Base-by-base conservation (phyloP, 2,888 invertebrate species). In the Trichacis sp. region DNA sequence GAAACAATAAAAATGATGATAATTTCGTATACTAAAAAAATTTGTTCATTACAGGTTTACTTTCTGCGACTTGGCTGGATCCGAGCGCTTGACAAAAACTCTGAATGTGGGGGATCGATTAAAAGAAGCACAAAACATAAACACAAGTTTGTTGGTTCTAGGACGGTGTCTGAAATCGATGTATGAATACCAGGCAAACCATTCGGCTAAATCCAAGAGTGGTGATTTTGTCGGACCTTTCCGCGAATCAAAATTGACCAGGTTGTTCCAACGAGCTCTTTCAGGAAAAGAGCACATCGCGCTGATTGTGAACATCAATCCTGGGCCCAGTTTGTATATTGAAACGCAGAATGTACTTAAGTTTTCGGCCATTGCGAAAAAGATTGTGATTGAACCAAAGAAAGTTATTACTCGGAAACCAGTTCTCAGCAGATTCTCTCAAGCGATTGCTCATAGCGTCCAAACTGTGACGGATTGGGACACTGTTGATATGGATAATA, bases 11-110 rank as follows among this genome's bases (percentile, higher is more conserved):
- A 43, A 24, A 24, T 24, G 24, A 24, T 24, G n/a, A n/a, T n/a
- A n/a, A n/a, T n/a, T n/a, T n/a, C n/a, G n/a, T n/a, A n/a, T n/a
- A n/a, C n/a, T n/a, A n/a, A n/a, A n/a, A n/a, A n/a, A n/a, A n/a
- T n/a, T n/a, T n/a, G n/a, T 42, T 42, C 9, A 4, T 43, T 43
- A 9, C 71, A 91, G 94, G 0, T 84, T 84, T 64, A 68, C 83
- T 0, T 92, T 98, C 77, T 96, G 96, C 84, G 98, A 98, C 87
- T 85, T 98, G 72, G 98, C 98, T 46, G 98, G 98, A 0, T 92
- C 95, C 6, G 97, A 98, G 85, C 88, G 97, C 1, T 87, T 90
- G 1, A 90, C 91, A 50, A 94, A 94, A 77, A 95, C 96, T 0
- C 87, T 90, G 43, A 94, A 94, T 82, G 88, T 89, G 3, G 96